Evolutionary conservation across 2,888 invertebrate genomes (phyloP).

Genomic region (Stenodera caucasica): DNA sequence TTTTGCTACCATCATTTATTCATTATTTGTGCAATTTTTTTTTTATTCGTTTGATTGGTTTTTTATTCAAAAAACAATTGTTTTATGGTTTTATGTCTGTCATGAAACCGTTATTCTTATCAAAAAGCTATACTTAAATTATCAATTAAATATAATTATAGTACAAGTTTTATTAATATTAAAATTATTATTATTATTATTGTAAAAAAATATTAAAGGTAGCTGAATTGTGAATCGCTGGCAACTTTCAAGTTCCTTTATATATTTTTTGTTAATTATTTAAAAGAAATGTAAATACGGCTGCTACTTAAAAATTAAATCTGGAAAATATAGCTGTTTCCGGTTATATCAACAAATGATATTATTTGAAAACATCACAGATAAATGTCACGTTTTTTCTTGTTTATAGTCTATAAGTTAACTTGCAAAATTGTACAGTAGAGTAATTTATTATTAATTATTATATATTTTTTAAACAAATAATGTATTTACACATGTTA

Average conservation of each 20-base stretch:
- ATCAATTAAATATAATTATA: slow-evolving; percentile 3
- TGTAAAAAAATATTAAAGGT: slow-evolving; percentile 9
- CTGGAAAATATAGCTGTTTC: slow-evolving; percentile 25
- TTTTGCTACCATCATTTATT: slow-evolving; percentile 9
- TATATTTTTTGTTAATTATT: not conserved
- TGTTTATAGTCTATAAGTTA: slow-evolving; percentile 20
- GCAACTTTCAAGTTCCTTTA: slow-evolving; percentile 21
- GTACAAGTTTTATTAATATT: slow-evolving; percentile 4
- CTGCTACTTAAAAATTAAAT: slow-evolving; percentile 24
- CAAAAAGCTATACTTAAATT: slow-evolving; percentile 26
- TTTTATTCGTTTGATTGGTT: slow-evolving; percentile 28
- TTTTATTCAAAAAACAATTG: slow-evolving; percentile 12
- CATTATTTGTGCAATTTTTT: slow-evolving; percentile 24
- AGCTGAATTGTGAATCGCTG: slow-evolving; percentile 14
- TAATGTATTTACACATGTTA: slow-evolving; percentile 33
- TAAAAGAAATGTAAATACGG: slow-evolving; percentile 22
- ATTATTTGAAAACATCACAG: slow-evolving; percentile 25
- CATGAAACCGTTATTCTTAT: slow-evolving; percentile 4
- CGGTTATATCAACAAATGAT: slow-evolving; percentile 19
- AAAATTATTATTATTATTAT: slow-evolving; percentile 10
- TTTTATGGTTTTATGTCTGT: slow-evolving; percentile 7
- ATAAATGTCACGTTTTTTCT: slow-evolving; percentile 21
- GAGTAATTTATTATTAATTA: slow-evolving; percentile 38
- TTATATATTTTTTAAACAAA: slow-evolving; percentile 31
- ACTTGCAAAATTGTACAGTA: slow-evolving; percentile 31